These are phyloP conservation scores for Cheilosia grossa DNA, from an alignment of 2,888 invertebrate genomes.

Conservation along the genomic window DNA sequence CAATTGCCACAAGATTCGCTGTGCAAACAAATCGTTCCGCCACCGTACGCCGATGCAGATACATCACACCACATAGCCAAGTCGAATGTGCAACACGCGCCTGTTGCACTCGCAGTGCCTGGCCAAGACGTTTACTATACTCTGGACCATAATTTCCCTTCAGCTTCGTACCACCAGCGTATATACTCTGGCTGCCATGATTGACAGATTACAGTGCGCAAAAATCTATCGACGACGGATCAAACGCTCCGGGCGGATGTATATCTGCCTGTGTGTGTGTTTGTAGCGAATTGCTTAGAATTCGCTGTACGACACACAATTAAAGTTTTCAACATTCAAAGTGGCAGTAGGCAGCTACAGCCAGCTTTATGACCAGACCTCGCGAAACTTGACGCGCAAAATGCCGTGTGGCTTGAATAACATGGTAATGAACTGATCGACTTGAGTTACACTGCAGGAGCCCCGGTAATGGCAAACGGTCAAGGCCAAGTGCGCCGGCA, in stretches of 20 bases:
- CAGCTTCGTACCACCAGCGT: slow-evolving; percentile 29
- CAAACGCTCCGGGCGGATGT: slow-evolving; percentile 31
- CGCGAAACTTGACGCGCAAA: slow-evolving; percentile 68
- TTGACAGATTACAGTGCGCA: slow-evolving; percentile 73
- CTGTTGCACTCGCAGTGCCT: slow-evolving; percentile 12
- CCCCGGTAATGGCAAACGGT: slow-evolving; percentile 45
- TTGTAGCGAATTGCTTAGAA: slow-evolving; percentile 69
- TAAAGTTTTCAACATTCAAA: slow-evolving; percentile 69
- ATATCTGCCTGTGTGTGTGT: not conserved
- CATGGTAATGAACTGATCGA: slow-evolving; percentile 55
- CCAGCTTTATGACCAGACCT: slow-evolving; percentile 60
- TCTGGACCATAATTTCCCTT: slow-evolving; percentile 66
- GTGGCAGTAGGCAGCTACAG: slow-evolving; percentile 52
- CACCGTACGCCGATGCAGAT: slow-evolving; percentile 28
- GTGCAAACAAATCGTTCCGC: slow-evolving; percentile 68
- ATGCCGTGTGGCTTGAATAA: slow-evolving; percentile 36
- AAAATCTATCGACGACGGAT: slow-evolving; percentile 61
- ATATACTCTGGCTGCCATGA: slow-evolving; percentile 51
- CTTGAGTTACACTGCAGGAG: not conserved
- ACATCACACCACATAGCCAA: slow-evolving; percentile 27
- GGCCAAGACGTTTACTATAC: not conserved
- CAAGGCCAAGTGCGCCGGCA: slow-evolving; percentile 67
- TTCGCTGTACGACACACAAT: slow-evolving; percentile 67
- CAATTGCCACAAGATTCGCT: slow-evolving; percentile 72
- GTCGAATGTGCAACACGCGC: slow-evolving; percentile 24